Evolutionary conservation across 2,113 vertebrate genomes (phyloP).

Genomic region (Lepus europaeus): DNA sequence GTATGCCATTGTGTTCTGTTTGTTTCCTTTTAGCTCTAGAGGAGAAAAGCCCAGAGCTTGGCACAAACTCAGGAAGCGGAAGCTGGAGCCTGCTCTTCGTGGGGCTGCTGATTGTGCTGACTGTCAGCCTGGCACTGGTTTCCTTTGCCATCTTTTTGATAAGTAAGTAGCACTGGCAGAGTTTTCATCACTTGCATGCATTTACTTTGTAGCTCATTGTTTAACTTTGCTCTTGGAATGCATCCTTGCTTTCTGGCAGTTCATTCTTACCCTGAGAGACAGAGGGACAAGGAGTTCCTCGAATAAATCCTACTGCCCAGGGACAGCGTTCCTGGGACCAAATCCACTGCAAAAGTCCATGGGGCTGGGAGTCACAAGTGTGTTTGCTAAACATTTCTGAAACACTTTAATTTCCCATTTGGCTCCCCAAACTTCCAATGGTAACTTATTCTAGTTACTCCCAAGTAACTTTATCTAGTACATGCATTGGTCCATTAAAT

Average conservation of each 20-base stretch:
- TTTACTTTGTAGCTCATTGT: not conserved
- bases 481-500: not conserved
- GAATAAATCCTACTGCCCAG: not conserved
- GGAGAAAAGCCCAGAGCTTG: conserved; percentile 44
- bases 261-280: not conserved
- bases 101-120: conserved; percentile 83
- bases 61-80: conserved; percentile 23
- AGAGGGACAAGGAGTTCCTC: fast-evolving
- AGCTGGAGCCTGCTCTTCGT: conserved; percentile 77
- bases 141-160: conserved; percentile 88
- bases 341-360: not conserved
- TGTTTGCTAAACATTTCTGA: not conserved
- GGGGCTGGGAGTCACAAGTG: not conserved
- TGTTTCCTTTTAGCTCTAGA: conserved; percentile 79
- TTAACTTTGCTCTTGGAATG: not conserved
- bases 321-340: not conserved
- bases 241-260: not conserved
- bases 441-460: not conserved
- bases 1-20: conserved; percentile 13
- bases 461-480: not conserved
- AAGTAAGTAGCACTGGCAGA: conserved; percentile 82
- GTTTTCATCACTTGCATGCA: not conserved
- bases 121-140: conserved; percentile 85
- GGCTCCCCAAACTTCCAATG: not conserved
- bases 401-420: not conserved